These are phyloP conservation scores for Halichondria panicea DNA, from an alignment of 37 sponge, comb jelly and placozoan species.

Conservation along the genomic window DNA sequence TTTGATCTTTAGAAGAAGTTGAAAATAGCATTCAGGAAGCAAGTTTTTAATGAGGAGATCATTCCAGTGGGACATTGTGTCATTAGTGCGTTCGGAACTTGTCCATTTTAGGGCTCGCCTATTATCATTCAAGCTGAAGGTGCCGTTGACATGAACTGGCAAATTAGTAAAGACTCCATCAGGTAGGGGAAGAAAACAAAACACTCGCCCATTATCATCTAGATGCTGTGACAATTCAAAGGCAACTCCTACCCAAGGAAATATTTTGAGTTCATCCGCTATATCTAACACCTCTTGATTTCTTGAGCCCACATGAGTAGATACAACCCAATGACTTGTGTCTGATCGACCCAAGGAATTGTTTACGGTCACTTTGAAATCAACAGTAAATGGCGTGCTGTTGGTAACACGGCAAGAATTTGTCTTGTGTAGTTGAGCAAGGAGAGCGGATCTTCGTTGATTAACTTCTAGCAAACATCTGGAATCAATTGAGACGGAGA, in stretches of 20 bases:
- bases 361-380: constrained; percentile 1
- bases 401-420: not conserved
- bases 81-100: constrained; percentile 19
- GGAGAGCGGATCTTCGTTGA: not conserved
- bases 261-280: not conserved
- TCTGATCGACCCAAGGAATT: not conserved
- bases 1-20: constrained; percentile 9
- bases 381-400: not conserved
- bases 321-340: constrained; percentile 42
- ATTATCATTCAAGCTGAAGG: constrained; percentile 40
- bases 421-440: not conserved
- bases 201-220: constrained; percentile 21
- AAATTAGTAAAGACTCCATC: constrained; percentile 18
- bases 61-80: constrained; percentile 53
- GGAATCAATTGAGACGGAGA: not conserved
- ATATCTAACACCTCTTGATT: constrained; percentile 7
- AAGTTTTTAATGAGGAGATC: constrained; percentile 25
- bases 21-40: constrained; percentile 31
- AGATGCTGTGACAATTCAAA: constrained; percentile 8
- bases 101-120: constrained; percentile 57
- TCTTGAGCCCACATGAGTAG: constrained; percentile 16
- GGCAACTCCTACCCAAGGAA: constrained; percentile 68
- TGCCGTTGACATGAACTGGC: constrained; percentile 60
- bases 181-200: constrained; percentile 70
- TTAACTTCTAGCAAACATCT: not conserved